Conservation (phyloP, 1,140 invertebrate genomes). For the Mizuhopecten yessoensis region DNA sequence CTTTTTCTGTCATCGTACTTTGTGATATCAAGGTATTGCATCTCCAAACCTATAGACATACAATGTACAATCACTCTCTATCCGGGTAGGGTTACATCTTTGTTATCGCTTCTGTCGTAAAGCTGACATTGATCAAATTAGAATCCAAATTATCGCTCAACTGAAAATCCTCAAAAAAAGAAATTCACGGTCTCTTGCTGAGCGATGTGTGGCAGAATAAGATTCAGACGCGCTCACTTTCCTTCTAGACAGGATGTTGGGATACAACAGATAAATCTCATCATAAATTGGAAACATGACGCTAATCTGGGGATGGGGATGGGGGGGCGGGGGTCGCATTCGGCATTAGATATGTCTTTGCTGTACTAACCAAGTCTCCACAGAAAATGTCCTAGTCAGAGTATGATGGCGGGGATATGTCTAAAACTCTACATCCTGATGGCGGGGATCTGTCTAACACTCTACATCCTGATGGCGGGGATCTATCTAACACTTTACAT, state of each 20-base stretch:
- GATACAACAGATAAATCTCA: background rate
- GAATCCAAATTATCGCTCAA: background rate
- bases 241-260: background rate
- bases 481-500: too few relatives aligned
- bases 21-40: background rate
- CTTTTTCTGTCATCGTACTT: background rate
- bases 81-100: too few relatives aligned
- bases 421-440: too few relatives aligned
- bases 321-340: too few relatives aligned
- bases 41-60: background rate
- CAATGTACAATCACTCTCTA: background rate
- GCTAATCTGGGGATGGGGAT: too few relatives aligned
- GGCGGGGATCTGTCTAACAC: too few relatives aligned
- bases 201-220: background rate
- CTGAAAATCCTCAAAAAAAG: background rate
- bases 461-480: too few relatives aligned
- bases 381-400: too few relatives aligned
- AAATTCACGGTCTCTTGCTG: background rate
- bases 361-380: too few relatives aligned
- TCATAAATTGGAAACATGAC: background rate
- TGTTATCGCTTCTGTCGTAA: background rate
- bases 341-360: too few relatives aligned
- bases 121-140: background rate
- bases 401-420: too few relatives aligned
- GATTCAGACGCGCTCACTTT: background rate